Conservation (phyloP, 92 coral and sea anemone genomes). For the Isaurus tuberculatus region DNA sequence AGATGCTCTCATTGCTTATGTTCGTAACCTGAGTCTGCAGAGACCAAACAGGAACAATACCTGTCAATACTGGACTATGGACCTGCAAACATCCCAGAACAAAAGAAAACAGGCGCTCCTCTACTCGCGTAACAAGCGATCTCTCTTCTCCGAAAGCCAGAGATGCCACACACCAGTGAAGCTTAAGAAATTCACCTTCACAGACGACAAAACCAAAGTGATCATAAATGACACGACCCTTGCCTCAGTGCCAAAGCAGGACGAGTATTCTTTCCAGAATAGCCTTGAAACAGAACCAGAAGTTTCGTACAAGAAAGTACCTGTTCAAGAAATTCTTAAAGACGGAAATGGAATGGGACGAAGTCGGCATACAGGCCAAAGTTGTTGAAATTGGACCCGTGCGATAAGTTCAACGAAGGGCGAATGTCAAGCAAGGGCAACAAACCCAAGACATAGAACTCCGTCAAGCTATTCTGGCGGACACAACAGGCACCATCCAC, state of each 20-base stretch:
- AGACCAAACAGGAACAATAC: conserved; percentile 24
- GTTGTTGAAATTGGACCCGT: conserved; percentile 25
- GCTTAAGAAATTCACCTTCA: conserved; percentile 39
- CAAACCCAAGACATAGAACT: conserved; percentile 20
- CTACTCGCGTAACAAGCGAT: not conserved
- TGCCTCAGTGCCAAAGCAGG: conserved; percentile 39
- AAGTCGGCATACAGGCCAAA: conserved; percentile 35
- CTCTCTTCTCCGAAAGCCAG: conserved; percentile 13
- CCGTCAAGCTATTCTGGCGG: conserved; percentile 15
- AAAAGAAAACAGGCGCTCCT: conserved; percentile 4
- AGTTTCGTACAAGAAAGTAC: conserved; percentile 38
- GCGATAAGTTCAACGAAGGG: conserved; percentile 32
- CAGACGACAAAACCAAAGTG: conserved; percentile 38
- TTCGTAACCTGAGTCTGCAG: conserved; percentile 20
- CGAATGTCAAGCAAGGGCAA: not conserved
- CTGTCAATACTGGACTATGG: conserved; percentile 14
- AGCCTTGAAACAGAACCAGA: conserved; percentile 31
- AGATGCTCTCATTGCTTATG: conserved; percentile 24
- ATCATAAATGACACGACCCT: conserved; percentile 38
- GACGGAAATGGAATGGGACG: conserved; percentile 48
- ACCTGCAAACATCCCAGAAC: conserved; percentile 29
- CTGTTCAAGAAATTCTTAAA: conserved; percentile 19
- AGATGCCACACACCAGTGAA: conserved; percentile 3
- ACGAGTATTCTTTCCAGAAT: conserved; percentile 43
- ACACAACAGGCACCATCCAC: conserved; percentile 24